These are phyloP conservation scores for Cylindroiulus punctatus DNA, from an alignment of 2,888 invertebrate species.

Conservation along the genomic window DNA sequence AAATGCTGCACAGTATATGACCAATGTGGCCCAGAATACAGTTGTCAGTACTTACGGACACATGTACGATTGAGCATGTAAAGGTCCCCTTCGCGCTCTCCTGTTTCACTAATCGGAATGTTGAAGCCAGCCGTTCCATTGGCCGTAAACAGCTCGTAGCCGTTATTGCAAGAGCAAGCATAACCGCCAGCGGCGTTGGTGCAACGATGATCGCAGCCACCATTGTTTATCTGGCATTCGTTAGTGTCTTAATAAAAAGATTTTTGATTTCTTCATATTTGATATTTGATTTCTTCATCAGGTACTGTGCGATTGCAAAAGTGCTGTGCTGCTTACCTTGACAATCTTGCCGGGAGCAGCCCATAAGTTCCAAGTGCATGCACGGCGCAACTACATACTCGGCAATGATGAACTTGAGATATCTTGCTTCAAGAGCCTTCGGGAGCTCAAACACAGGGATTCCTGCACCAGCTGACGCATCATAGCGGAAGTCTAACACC, in stretches of 20 bases:
- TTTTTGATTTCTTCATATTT: too few relatives aligned
- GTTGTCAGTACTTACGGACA: slow-evolving; percentile 74
- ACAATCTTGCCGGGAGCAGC: slow-evolving; percentile 89
- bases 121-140: slow-evolving; percentile 91
- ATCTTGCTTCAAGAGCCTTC: slow-evolving; percentile 90
- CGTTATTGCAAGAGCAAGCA: slow-evolving; percentile 88
- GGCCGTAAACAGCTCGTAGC: slow-evolving; percentile 84
- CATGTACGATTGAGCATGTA: slow-evolving; percentile 93
- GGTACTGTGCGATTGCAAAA: neutral
- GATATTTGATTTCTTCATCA: too few relatives aligned
- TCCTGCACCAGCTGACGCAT: slow-evolving; percentile 76
- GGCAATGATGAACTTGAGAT: slow-evolving; percentile 82
- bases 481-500: slow-evolving; percentile 81
- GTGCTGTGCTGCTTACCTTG: slow-evolving; percentile 63
- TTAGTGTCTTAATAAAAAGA: slow-evolving; percentile 74
- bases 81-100: slow-evolving; percentile 86
- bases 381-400: slow-evolving; percentile 91
- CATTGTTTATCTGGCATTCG: slow-evolving; percentile 85
- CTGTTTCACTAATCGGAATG: slow-evolving; percentile 84
- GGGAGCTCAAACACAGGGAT: slow-evolving; percentile 91
- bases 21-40: too few relatives aligned
- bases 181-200: slow-evolving; percentile 87
- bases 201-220: slow-evolving; percentile 94
- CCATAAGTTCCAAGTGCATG: slow-evolving; percentile 89
- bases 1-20: too few relatives aligned